Evolutionary conservation across 1,140 invertebrate species (phyloP), one percentile per base, ranked within the genome.

Genomic region (Papilio xuthus): DNA sequence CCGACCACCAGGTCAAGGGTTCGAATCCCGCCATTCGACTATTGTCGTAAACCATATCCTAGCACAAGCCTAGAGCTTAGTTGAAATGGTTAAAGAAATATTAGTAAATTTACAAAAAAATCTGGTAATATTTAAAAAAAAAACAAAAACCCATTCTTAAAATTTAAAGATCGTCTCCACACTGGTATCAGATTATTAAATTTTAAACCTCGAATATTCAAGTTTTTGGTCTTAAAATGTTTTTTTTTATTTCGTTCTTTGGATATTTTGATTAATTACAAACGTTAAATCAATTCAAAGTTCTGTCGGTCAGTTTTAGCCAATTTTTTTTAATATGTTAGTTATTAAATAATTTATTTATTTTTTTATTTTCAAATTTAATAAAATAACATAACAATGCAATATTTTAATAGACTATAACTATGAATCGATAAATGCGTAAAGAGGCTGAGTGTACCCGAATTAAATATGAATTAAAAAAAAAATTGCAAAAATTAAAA

Each of bases 221-320:
- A 44, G 13, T 12, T 44, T 44, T 13, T 13, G 4, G 13, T 12
- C 42, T 44, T 13, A 12, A 44, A 50, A 47, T 6, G 47, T 50
- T 18, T 13, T 44, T 44, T 50, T 18, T 18, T n/a, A 15, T 18
- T 2, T 50, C n/a, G 32, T 50, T 15, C 18, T 70, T 70, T 32
- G n/a, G 41, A 18, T 9, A 18, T 41, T 41, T 70, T 37, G n/a
- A 18, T 32, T 42, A n/a, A 41, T 23, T 28, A 18, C 10, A 1
- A 4, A n/a, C 12, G 18, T 71, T 23, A 42, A 37, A 71, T 44
- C 20, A 42, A 23, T 32, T 32, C 20, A 71, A 44, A n/a, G 41
- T 20, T 23, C 9, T 71, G 2, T 71, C n/a, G 70, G 70, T 71
- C 70, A 44, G 70, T 71, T 41, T 71, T 60, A 60, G 53, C 9